These are phyloP conservation scores for Dromas ardeola DNA, from an alignment of 2,113 vertebrate species.

Conservation along the genomic window DNA sequence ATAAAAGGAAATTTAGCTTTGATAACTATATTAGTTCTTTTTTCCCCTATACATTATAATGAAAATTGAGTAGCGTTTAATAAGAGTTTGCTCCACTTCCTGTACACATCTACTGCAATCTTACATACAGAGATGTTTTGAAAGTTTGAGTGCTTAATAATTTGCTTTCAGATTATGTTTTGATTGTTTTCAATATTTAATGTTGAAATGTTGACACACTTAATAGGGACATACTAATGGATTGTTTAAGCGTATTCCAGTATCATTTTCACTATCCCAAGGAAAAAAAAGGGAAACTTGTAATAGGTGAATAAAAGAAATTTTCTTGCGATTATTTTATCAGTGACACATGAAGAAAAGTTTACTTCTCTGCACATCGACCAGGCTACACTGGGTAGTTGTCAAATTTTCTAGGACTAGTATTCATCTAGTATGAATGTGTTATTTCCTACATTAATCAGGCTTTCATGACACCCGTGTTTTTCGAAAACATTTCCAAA, in stretches of 20 bases:
- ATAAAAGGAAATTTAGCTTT: not conserved
- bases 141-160: not conserved
- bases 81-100: not conserved
- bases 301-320: not conserved
- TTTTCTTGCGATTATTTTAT: not conserved
- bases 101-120: not conserved
- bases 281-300: not conserved
- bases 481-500: not conserved
- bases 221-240: not conserved
- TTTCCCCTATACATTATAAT: not conserved
- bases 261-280: not conserved
- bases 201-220: not conserved
- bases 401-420: not conserved
- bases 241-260: not conserved
- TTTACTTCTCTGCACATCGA: not conserved
- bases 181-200: not conserved
- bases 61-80: not conserved
- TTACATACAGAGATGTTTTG: not conserved
- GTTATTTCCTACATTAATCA: not conserved
- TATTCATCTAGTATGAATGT: not conserved
- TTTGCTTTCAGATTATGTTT: not conserved
- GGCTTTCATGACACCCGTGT: not conserved
- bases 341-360: not conserved
- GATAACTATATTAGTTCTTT: not conserved
- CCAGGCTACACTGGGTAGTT: too few species aligned